Evolutionary conservation across 2,797 vertebrate species (phyloP), one percentile per base, ranked within the genome.

Genomic region (Limosa lapponica): DNA sequence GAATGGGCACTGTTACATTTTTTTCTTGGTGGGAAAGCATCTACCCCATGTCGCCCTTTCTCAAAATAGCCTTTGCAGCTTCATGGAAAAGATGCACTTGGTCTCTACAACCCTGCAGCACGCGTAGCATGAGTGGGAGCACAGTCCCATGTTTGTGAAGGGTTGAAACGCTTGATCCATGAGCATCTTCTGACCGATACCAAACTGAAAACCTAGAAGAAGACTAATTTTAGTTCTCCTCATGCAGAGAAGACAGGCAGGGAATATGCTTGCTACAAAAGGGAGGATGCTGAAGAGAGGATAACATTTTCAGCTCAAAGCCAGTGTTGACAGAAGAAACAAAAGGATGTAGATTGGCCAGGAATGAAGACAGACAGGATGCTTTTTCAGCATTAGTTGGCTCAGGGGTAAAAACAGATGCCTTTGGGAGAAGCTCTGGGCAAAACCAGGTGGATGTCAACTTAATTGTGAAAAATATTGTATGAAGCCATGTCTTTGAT

Each of bases 91-190:
- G 30, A 65, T 37, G 6, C 8, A 3, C 8, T 88, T 30, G 11
- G 11, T 39, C 48, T 91, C 65, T 62, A 46, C 28, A 28, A 0
- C 24, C 30, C 52, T 80, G 27, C 36, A 34, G 39, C 24, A 30
- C 2, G 0, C 1, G 1, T 13, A 37, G 39, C n/a, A 5, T 13
- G 36, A 69, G 52, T 6, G 27, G 37, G 28, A 44, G 15, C 27
- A 16, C 48, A 11, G 34, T 10, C 30, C 22, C 13, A 0, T 10
- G 4, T 48, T 75, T 62, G 28, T 48, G 72, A 58, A 58, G 30
- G 19, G 4, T 46, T 84, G 51, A 66, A 30, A 24, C 2, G 0
- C 8, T 61, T 44, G 24, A 2, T 85, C 51, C 30, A 4, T 58
- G 39, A 57, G 36, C 5, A 3, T 16, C 28, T 81, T 88, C 75